Conservation (phyloP, 2,888 invertebrate species). For the Dolomedes plantarius region DNA sequence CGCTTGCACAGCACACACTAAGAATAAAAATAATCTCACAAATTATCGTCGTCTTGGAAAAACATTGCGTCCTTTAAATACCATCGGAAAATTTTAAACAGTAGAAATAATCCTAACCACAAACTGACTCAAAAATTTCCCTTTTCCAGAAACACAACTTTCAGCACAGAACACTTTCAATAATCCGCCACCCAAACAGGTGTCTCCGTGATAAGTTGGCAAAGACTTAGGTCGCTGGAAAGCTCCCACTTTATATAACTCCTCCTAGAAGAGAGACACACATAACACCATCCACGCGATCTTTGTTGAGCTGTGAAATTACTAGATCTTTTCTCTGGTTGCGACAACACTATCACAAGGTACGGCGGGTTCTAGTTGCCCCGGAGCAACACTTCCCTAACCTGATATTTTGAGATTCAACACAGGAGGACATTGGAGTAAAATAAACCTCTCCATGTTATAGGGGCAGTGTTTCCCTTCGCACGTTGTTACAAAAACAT, state of each 20-base stretch:
- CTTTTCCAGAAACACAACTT: not conserved
- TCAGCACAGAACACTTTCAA: not conserved
- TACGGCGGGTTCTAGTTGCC: conserved; percentile 7
- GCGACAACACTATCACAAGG: conserved; percentile 26
- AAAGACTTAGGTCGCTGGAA: not conserved
- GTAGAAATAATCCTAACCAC: too few species aligned
- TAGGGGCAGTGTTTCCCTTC: conserved; percentile 61
- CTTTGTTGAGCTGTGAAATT: conserved; percentile 70
- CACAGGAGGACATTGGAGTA: conserved; percentile 59
- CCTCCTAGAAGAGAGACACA: not conserved
- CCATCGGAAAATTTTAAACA: too few species aligned
- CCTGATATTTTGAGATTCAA: conserved; percentile 70
- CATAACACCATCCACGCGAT: conserved; percentile 28
- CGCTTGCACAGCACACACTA: too few species aligned
- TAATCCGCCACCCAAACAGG: not conserved
- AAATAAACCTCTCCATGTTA: conserved; percentile 62
- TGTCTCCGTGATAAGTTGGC: not conserved
- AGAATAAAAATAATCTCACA: too few species aligned
- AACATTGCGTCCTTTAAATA: too few species aligned
- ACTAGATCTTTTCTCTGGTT: conserved; percentile 62
- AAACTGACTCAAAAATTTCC: too few species aligned
- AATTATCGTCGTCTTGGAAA: too few species aligned
- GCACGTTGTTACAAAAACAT: conserved; percentile 72
- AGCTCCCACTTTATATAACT: conserved; percentile 22
- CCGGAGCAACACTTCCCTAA: not conserved